These are phyloP conservation scores for Alligator mississippiensis DNA, from an alignment of 2,113 vertebrate genomes.

Conservation along the genomic window DNA sequence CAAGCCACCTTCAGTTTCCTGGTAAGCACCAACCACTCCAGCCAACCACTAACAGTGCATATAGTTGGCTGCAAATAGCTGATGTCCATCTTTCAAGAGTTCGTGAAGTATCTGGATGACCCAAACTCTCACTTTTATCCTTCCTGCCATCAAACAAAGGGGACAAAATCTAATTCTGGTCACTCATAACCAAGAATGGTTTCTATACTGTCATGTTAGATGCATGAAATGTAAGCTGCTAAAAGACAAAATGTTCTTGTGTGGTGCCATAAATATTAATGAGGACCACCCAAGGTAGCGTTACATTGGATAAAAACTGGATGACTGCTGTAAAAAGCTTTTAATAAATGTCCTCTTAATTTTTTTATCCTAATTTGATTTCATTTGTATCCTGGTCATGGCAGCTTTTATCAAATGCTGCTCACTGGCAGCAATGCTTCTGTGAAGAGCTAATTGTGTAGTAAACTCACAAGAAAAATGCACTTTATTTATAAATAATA, in stretches of 20 bases:
- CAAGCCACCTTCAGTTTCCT: neutral
- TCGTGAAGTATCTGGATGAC: neutral
- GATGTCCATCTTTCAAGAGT: too few relatives aligned
- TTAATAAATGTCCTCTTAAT: neutral
- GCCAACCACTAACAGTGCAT: too few relatives aligned
- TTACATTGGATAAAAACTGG: neutral
- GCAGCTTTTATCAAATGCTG: neutral
- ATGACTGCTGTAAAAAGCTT: neutral
- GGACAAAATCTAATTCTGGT: too few relatives aligned
- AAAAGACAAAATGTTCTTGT: neutral
- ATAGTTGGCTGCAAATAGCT: too few relatives aligned
- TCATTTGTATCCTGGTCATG: neutral
- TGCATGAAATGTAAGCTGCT: neutral
- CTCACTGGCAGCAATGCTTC: neutral
- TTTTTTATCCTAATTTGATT: neutral
- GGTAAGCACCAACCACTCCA: neutral
- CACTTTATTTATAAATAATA: neutral
- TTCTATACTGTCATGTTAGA: neutral
- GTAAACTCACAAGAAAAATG: neutral
- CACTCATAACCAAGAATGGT: neutral
- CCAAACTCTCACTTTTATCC: neutral
- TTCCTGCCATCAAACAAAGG: neutral
- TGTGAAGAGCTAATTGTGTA: neutral
- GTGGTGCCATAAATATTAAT: slow-evolving; percentile 31
- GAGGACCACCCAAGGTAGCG: slow-evolving; percentile 21